Base-by-base conservation (phyloP, 2,888 invertebrate species). In the Thymelicus acteon region DNA sequence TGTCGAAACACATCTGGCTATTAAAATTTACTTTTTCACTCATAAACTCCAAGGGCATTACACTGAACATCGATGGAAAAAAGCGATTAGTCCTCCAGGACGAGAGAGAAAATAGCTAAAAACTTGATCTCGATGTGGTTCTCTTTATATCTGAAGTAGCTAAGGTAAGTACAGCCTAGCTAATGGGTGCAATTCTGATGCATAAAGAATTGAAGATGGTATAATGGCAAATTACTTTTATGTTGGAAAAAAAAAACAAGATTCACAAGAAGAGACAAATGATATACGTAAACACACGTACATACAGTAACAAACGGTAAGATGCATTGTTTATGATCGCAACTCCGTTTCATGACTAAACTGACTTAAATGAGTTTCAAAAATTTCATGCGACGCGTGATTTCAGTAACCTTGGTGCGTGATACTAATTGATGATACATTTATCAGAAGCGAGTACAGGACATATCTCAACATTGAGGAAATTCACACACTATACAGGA, bases 201-300 rank as follows among this genome's bases (percentile, higher is more conserved):
- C 85, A 78, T 88, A 85, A 80, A 82, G 82, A 87, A 85, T 86
- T 82, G 85, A 78, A 82, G 83, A 87, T 85, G 83, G 81, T 81
- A 76, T 78, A 79, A 81, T 81, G 82, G 83, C 80, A 77, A 81
- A 85, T 85, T 72, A 75, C 74, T 71, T 66, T 39, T 37, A 58
- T n/a, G 48, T 48, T 64, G 63, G 60, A 64, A 58, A 64, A 44
- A 47, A 13, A 57, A n/a, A 70, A 69, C 63, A 68, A 64, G 60
- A 57, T 48, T 57, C 13, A 31, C 31, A 6, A 57, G 61, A 72
- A 68, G 65, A 67, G 74, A 75, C 73, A 69, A 71, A 76, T 73
- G 73, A 70, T 61, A 49, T 47, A 73, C 49, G 65, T 47, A 69
- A 64, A 6, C 7, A 24, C 13, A 58, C 37, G 31, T 64, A 58